Base-by-base conservation (phyloP, 2,888 invertebrate genomes). In the Lydus trimaculatus region DNA sequence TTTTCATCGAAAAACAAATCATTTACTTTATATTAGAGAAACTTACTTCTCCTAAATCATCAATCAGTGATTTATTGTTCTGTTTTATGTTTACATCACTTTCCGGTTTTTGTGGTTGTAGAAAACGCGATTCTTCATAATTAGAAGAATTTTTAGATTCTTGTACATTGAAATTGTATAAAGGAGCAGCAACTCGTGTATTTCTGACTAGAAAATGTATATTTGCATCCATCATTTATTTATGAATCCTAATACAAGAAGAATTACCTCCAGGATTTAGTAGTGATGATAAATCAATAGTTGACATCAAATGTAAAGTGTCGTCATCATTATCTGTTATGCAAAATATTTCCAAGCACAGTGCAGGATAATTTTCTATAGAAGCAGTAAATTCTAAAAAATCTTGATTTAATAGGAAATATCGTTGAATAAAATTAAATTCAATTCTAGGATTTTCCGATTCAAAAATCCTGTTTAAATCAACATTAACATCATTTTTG, bases 211-310 rank as follows among this genome's bases (percentile, higher is more conserved):
- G 60, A 74, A 72, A n/a, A n/a, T n/a, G n/a, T n/a, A n/a, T n/a
- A n/a, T n/a, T n/a, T n/a, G n/a, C n/a, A n/a, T n/a, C n/a, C n/a
- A n/a, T n/a, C n/a, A n/a, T n/a, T n/a, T n/a, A n/a, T n/a, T n/a
- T n/a, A n/a, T n/a, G n/a, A n/a, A n/a, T n/a, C n/a, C n/a, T n/a
- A n/a, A n/a, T n/a, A n/a, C n/a, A n/a, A n/a, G n/a, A n/a, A n/a
- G n/a, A n/a, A n/a, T n/a, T 52, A 79, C 82, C 79, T 66, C 85
- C 85, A 13, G 85, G 85, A 79, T 84, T 84, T 31, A 85, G 68
- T 31, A 85, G 72, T 25, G 79, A 70, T 7, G 82, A 79, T 17
- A 85, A 67, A 76, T 85, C 84, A 15, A 83, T 66, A 28, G 81
- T 71, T 0, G 81, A 81, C 83, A 84, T 84, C 9, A 84, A 75